These are phyloP conservation scores for Caenorhabditis sp. DNA, from an alignment of 2,888 invertebrate species.

Conservation along the genomic window DNA sequence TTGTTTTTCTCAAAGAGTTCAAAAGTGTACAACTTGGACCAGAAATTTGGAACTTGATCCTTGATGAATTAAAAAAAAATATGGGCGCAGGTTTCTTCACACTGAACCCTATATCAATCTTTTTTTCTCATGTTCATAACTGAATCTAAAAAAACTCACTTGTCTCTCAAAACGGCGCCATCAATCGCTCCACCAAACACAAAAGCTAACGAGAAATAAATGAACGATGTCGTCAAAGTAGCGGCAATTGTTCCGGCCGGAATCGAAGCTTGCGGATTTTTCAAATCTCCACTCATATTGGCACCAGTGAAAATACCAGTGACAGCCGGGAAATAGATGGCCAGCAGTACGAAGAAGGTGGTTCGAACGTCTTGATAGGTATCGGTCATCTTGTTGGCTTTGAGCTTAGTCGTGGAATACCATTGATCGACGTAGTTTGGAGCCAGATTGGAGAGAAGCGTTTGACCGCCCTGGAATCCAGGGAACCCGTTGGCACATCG, in stretches of 20 bases:
- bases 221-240: conserved; percentile 91
- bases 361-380: conserved; percentile 84
- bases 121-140: too few relatives aligned
- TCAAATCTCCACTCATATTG: conserved; percentile 93
- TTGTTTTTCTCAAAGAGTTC: too few relatives aligned
- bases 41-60: too few relatives aligned
- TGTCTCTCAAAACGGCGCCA: conserved; percentile 90
- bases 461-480: conserved; percentile 81
- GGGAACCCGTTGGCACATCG: conserved; percentile 83
- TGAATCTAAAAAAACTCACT: conserved; percentile 80
- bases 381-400: conserved; percentile 57
- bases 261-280: conserved; percentile 97
- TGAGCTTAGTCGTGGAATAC: conserved; percentile 30
- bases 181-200: conserved; percentile 90
- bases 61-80: too few relatives aligned
- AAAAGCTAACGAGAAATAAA: conserved; percentile 85
- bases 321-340: conserved; percentile 99
- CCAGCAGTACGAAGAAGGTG: conserved; percentile 91
- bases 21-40: too few relatives aligned
- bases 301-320: conserved; percentile 99
- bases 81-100: too few relatives aligned
- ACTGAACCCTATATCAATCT: too few relatives aligned
- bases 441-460: conserved; percentile 48
- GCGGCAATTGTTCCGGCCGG: conserved; percentile 97
- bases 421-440: conserved; percentile 48